These are phyloP conservation scores for Rhinolophus sinicus DNA, from an alignment of 2,113 vertebrate species.

Conservation along the genomic window DNA sequence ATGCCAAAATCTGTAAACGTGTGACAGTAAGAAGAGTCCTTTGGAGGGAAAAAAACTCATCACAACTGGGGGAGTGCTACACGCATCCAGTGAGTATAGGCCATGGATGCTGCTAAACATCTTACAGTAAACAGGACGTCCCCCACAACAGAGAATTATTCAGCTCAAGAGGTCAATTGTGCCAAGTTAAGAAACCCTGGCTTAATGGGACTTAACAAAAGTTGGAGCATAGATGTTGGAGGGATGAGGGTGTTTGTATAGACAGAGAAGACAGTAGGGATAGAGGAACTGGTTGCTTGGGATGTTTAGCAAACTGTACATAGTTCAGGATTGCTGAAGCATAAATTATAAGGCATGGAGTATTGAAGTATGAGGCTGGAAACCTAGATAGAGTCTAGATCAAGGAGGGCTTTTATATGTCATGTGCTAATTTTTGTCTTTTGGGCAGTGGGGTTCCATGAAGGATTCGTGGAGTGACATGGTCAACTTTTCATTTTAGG, in stretches of 20 bases:
- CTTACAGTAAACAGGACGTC: neutral
- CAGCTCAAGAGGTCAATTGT: neutral
- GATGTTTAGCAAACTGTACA: neutral
- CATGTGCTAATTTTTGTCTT: neutral
- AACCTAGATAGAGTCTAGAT: neutral
- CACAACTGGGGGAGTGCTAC: neutral
- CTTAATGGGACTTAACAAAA: neutral
- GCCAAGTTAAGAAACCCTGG: neutral
- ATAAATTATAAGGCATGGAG: neutral
- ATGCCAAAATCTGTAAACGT: neutral
- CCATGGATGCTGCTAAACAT: neutral
- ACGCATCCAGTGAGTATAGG: neutral
- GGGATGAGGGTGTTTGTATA: neutral
- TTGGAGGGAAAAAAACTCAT: neutral
- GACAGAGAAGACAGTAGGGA: neutral
- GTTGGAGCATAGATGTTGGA: neutral
- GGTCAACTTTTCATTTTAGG: neutral
- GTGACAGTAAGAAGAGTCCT: neutral
- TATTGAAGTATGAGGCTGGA: neutral
- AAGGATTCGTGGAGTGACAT: neutral
- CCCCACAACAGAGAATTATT: neutral
- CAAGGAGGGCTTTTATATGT: neutral
- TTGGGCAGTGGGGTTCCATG: neutral
- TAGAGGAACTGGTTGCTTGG: neutral
- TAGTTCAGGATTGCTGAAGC: neutral